These are phyloP conservation scores for Diogma glabrata DNA, from an alignment of 2,888 invertebrate genomes.

Conservation along the genomic window DNA sequence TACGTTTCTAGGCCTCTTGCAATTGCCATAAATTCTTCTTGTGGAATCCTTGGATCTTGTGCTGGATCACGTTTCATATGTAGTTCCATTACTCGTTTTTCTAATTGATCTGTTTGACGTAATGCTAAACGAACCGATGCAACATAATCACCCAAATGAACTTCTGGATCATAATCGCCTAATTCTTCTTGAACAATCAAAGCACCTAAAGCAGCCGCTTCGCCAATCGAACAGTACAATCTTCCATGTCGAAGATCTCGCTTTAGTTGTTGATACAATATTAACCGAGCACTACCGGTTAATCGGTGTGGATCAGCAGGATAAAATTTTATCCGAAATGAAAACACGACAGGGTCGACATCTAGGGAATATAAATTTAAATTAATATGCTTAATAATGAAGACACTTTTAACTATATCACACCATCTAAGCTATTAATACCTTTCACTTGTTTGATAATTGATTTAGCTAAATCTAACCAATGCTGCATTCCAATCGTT, in stretches of 20 bases:
- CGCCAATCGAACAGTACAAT: constrained; percentile 79
- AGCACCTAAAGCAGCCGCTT: constrained; percentile 81
- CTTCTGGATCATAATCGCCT: constrained; percentile 84
- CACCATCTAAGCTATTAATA: too few relatives aligned
- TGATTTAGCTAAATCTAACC: constrained; percentile 84
- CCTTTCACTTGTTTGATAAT: constrained; percentile 88
- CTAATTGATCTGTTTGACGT: constrained; percentile 84
- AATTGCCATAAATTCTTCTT: constrained; percentile 81
- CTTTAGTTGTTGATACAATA: constrained; percentile 91
- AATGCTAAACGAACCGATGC: constrained; percentile 81
- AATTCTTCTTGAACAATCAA: constrained; percentile 91
- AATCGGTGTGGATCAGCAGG: constrained; percentile 88
- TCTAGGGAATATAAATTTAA: constrained; percentile 44
- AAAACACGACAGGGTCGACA: constrained; percentile 82
- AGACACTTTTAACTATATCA: too few relatives aligned
- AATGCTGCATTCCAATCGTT: constrained; percentile 57
- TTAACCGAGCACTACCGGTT: constrained; percentile 90
- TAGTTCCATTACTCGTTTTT: constrained; percentile 85
- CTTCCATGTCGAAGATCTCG: constrained; percentile 91
- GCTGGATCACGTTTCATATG: constrained; percentile 81
- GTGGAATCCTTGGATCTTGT: constrained; percentile 76
- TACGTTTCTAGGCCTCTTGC: constrained; percentile 90
- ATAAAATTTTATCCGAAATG: constrained; percentile 96
- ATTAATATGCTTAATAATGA: too few relatives aligned
- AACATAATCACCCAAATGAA: constrained; percentile 82